Evolutionary conservation across 30 jellyfish, hydroid and myxozoan genomes (phyloP).

Genomic region (Pseudorhiza aurosa): DNA sequence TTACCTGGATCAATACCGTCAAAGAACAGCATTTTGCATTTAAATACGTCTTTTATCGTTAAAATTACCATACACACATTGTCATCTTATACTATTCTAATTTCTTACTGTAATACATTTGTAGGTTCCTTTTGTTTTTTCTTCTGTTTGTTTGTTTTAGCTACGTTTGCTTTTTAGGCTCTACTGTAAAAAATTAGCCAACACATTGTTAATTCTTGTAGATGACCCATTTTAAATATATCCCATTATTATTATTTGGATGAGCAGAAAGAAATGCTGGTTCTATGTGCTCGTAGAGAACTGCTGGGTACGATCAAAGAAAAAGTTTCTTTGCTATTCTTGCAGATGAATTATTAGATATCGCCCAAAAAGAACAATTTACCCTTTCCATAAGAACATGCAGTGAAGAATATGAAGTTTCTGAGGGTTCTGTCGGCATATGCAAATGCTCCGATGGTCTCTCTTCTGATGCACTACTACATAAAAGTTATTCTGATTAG

Average conservation of each 20-base stretch:
- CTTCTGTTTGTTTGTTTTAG: no score
- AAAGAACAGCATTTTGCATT: no score
- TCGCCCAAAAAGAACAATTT: conserved; percentile 19
- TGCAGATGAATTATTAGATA: conserved; percentile 23
- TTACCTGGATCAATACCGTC: conserved; percentile 26
- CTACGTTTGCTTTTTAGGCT: no score
- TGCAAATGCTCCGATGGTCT: conserved; percentile 43
- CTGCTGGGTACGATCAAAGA: not conserved
- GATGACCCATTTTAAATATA: no score
- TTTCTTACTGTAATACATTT: no score
- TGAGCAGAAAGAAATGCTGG: conserved; percentile 4
- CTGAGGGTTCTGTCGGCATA: conserved; percentile 51
- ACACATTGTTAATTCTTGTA: no score
- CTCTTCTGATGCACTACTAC: conserved; percentile 26
- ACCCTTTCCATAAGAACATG: conserved; percentile 34
- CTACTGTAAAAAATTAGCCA: no score
- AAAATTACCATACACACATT: no score
- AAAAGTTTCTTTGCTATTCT: conserved; percentile 32
- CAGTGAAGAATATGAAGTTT: conserved; percentile 25
- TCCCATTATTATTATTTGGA: no score
- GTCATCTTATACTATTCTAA: no score
- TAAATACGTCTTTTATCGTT: no score
- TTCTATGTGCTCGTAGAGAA: not conserved
- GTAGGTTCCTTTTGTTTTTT: no score
- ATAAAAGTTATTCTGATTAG: conserved; percentile 30